A percentile compares a stretch with the other conserved stretches of the same genome.
phyloP scores from a whole-genome alignment of 2,113 vertebrate genomes.

The Siphamia tubifer region DNA sequence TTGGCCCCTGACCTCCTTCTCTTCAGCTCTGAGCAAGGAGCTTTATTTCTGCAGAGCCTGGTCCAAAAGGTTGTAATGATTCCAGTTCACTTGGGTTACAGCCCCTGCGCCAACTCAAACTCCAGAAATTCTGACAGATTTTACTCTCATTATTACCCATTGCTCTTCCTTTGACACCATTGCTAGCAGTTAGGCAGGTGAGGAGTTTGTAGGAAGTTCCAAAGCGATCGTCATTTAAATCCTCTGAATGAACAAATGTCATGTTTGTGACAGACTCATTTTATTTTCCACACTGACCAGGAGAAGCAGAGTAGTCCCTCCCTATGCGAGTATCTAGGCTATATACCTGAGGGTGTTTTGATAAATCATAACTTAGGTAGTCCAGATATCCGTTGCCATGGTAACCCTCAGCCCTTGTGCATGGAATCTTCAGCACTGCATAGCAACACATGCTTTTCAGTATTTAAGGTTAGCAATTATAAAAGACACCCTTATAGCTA shows the following conservation, averaged over 20 bases:
- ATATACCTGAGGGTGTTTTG: conserved; percentile 45
- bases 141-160: conserved; percentile 17
- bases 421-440: conserved; percentile 21
- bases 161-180: not conserved
- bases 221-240: not conserved
- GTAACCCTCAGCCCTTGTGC: conserved; percentile 58
- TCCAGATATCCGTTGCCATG: conserved; percentile 68
- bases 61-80: conserved; percentile 68
- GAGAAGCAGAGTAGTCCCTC: not conserved
- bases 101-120: conserved; percentile 32
- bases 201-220: not conserved
- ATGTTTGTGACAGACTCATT: not conserved
- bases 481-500: not conserved
- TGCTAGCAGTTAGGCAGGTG: not conserved
- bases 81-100: conserved; percentile 59
- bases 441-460: conserved; percentile 16
- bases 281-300: conserved; percentile 2
- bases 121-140: conserved; percentile 32
- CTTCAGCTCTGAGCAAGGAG: conserved; percentile 35
- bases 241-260: not conserved
- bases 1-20: conserved; percentile 72
- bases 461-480: conserved; percentile 33
- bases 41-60: conserved; percentile 60
- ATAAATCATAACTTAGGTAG: conserved; percentile 53
- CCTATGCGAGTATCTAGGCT: conserved; percentile 34